phyloP scores from a whole-genome alignment of 2,888 invertebrate species.

The Cheilosia impressa region DNA sequence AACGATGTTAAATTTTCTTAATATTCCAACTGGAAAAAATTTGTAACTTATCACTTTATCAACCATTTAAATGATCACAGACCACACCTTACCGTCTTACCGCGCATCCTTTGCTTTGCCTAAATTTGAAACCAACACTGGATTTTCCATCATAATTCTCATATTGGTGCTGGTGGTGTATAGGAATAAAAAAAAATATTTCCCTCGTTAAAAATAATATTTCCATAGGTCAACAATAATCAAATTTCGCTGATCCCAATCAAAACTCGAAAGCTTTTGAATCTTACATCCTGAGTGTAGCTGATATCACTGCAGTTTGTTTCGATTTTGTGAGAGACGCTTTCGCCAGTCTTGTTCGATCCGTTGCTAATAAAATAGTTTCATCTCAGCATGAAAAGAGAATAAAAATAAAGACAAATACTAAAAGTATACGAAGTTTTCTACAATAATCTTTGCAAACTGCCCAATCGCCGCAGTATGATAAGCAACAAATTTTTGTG shows the following conservation, averaged over 20 bases:
- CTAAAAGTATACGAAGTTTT: background rate
- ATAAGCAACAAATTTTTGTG: too few relatives aligned
- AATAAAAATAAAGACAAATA: background rate
- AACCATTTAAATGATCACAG: too few relatives aligned
- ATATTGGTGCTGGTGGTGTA: too few relatives aligned
- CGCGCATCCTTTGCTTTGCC: too few relatives aligned
- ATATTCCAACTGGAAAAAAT: too few relatives aligned
- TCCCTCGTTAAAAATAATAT: too few relatives aligned
- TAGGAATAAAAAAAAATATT: too few relatives aligned
- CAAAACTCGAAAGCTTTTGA: background rate
- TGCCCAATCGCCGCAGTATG: too few relatives aligned
- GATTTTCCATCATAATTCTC: background rate
- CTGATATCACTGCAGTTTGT: conserved; percentile 37
- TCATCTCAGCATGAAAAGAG: background rate
- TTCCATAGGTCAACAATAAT: background rate
- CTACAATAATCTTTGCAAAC: too few relatives aligned
- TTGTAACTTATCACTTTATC: too few relatives aligned
- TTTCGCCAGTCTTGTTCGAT: conserved; percentile 49
- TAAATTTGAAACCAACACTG: background rate
- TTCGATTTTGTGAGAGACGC: conserved; percentile 32
- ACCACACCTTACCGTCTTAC: too few relatives aligned
- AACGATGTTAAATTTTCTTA: too few relatives aligned
- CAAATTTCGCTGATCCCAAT: background rate
- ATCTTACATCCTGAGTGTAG: background rate
- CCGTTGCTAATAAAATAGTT: background rate